phyloP scores from a whole-genome alignment of 2,113 vertebrate genomes.

The Planiliza haematocheilus region DNA sequence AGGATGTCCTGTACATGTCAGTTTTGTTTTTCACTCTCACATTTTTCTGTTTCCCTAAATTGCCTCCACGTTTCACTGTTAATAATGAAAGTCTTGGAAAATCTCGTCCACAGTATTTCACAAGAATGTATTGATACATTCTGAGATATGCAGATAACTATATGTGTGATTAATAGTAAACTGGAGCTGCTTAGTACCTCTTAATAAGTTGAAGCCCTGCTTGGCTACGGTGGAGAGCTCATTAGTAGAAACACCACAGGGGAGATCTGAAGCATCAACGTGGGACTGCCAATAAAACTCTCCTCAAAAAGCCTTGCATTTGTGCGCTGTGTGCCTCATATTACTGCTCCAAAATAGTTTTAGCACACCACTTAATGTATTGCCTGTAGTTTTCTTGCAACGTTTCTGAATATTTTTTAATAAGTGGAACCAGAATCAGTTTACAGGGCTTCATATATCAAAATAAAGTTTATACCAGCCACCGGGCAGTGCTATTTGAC shows the following conservation, averaged over 20 bases:
- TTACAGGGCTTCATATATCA: no score
- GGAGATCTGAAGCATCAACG: slow-evolving; percentile 29
- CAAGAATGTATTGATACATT: background rate
- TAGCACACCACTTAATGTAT: background rate
- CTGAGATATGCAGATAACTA: background rate
- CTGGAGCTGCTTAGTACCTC: slow-evolving; percentile 1
- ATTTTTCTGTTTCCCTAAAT: no score
- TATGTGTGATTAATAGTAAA: background rate
- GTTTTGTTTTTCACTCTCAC: background rate
- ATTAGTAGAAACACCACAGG: slow-evolving; percentile 25
- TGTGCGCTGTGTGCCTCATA: background rate
- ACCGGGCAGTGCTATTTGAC: no score
- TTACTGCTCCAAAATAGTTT: background rate
- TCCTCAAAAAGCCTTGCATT: background rate
- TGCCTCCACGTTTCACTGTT: no score
- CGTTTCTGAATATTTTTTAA: no score
- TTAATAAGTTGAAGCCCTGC: slow-evolving; percentile 23
- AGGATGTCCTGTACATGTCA: no score
- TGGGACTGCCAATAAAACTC: background rate
- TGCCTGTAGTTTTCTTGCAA: background rate
- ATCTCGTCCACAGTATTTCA: background rate
- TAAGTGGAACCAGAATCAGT: no score
- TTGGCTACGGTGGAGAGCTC: slow-evolving; percentile 3
- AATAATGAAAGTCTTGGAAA: background rate
- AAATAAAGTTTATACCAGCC: no score